Evolutionary conservation across 2,113 vertebrate genomes (phyloP).

Genomic region (Pteropus alecto): DNA sequence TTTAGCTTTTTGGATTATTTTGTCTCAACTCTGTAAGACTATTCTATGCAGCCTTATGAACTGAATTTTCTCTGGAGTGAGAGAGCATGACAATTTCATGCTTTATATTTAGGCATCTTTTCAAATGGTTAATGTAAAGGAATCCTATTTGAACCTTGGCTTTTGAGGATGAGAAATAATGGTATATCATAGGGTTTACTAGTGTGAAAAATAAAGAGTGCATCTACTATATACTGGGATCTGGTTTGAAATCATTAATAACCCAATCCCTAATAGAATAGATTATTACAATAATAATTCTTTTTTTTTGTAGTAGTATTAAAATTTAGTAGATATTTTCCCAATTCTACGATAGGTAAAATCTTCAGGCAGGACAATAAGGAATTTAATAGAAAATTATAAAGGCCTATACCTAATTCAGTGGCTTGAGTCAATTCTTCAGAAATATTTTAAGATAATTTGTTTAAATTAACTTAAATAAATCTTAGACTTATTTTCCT

Average conservation of each 20-base stretch:
- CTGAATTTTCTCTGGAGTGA: neutral
- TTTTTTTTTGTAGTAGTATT: neutral
- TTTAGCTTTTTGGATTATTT: constrained; percentile 10
- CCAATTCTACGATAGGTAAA: neutral
- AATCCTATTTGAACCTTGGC: neutral
- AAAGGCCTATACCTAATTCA: neutral
- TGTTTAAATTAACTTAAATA: neutral
- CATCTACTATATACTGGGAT: neutral
- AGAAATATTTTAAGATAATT: neutral
- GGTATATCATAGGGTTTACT: neutral
- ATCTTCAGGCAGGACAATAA: neutral
- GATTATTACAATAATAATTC: neutral
- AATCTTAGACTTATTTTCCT: neutral
- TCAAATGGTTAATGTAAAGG: neutral
- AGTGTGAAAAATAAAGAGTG: neutral
- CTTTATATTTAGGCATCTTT: neutral
- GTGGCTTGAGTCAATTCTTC: neutral
- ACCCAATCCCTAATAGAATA: neutral
- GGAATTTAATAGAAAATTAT: neutral
- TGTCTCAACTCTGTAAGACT: neutral
- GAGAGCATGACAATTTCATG: neutral
- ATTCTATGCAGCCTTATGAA: neutral
- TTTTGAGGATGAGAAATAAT: neutral
- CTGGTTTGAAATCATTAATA: neutral
- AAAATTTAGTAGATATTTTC: neutral